Evolutionary conservation across 2,113 vertebrate species (phyloP).

Genomic region (Lanius collurio): DNA sequence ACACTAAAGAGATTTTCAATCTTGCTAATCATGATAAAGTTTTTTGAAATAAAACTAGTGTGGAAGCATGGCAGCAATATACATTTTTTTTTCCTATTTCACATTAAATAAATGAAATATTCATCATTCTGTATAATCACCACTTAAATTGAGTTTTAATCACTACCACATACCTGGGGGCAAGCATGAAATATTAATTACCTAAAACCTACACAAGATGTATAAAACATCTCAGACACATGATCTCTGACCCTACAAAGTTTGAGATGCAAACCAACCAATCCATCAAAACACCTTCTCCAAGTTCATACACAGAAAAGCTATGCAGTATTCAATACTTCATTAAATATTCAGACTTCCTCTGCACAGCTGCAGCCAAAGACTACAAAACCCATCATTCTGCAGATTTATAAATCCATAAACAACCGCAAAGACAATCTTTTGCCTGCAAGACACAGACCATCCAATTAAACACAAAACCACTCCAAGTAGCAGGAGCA

Average conservation of each 20-base stretch:
- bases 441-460: not conserved
- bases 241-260: not conserved
- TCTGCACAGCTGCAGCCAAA: not conserved
- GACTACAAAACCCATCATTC: not conserved
- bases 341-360: not conserved
- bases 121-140: not conserved
- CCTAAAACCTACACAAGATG: not conserved
- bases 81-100: not conserved
- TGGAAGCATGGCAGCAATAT: not conserved
- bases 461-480: not conserved
- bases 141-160: constrained; percentile 21
- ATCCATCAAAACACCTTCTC: not conserved
- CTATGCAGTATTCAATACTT: not conserved
- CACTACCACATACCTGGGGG: not conserved
- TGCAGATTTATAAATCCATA: not conserved
- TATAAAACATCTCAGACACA: not conserved
- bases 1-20: not conserved
- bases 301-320: not conserved
- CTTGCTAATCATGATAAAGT: not conserved
- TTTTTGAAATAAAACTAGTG: not conserved
- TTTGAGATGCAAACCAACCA: not conserved
- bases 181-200: constrained; percentile 22
- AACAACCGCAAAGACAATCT: not conserved
- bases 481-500: not conserved
- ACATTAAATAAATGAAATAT: constrained; percentile 19